Conservation (phyloP, 2,888 invertebrate species). For the Sympetrum striolatum region DNA sequence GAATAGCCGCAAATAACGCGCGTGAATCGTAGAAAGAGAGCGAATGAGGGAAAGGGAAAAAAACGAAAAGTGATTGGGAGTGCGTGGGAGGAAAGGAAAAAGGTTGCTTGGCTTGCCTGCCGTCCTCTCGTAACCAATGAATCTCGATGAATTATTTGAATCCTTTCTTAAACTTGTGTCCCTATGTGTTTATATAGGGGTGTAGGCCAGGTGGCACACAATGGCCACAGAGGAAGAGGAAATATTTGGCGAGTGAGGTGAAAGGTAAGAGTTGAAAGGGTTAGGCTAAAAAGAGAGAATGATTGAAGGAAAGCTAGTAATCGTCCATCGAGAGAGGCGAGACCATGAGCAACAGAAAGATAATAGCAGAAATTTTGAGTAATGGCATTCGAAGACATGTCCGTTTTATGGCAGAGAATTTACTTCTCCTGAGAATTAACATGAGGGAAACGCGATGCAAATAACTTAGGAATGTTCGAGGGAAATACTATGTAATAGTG, state of each 20-base stretch:
- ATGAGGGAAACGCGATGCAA: too few species aligned
- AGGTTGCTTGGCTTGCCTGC: constrained; percentile 1
- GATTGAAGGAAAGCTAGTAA: not conserved
- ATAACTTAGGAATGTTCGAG: too few species aligned
- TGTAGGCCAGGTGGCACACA: not conserved
- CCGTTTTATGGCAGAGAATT: too few species aligned
- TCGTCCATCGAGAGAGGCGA: not conserved
- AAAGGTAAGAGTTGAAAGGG: not conserved
- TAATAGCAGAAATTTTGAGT: not conserved
- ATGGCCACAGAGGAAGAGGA: not conserved
- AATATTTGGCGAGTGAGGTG: not conserved
- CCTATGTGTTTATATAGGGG: not conserved
- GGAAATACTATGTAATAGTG: too few species aligned
- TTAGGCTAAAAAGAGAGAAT: not conserved
- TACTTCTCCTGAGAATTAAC: too few species aligned
- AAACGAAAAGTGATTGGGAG: not conserved
- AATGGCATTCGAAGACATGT: too few species aligned
- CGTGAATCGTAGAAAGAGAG: not conserved
- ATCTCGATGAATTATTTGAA: constrained; percentile 35
- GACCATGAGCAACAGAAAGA: not conserved
- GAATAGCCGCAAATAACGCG: not conserved
- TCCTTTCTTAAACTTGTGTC: not conserved
- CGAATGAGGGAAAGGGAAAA: not conserved
- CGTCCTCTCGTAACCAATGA: constrained; percentile 20
- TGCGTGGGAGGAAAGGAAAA: not conserved